Base-by-base conservation (phyloP, 2,797 vertebrate species). In the Glossophaga mutica region DNA sequence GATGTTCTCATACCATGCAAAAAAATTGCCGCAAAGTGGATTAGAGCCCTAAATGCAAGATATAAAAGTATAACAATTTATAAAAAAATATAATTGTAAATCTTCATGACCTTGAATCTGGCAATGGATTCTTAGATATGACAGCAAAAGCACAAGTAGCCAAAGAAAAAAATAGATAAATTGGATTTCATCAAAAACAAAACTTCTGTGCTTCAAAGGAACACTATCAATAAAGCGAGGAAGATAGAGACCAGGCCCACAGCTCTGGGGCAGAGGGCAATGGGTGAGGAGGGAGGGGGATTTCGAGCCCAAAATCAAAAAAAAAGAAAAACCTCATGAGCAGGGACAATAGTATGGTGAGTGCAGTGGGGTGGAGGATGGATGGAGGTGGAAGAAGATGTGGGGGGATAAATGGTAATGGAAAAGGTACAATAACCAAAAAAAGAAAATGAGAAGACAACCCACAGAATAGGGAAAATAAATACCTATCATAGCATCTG, bases 31-130 rank as follows among this genome's bases (percentile, higher is more conserved):
- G 93, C 26, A 76, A 73, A 91, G 79, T 29, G 9, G 68, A 87
- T 34, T 83, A 44, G 68, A 94, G 76, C 74, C 32, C 29, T 90
- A 76, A 91, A 88, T 24, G 34, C 21, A 93, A 86, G 39, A 81
- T 24, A 29, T 82, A 87, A 84, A 85, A 71, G 37, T 52, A 44
- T 92, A 87, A 94, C 90, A 77, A 24, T 73, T 91, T 70, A 95
- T 68, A 85, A 90, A 71, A 96, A 89, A 96, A 90, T 21, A 39
- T 5, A 83, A 57, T 44, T 29, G 26, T 48, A 89, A 68, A 73
- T 70, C 34, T 93, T 91, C 34, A 21, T 86, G 48, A 92, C 14
- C 5, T 79, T 76, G 52, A 42, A 74, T 86, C 57, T 91, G 83
- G 65, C 55, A 68, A 74, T 18, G 34, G 57, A 74, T 81, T 93